phyloP scores from a whole-genome alignment of 1,140 invertebrate species.

The Dolichoris vasculosae region DNA sequence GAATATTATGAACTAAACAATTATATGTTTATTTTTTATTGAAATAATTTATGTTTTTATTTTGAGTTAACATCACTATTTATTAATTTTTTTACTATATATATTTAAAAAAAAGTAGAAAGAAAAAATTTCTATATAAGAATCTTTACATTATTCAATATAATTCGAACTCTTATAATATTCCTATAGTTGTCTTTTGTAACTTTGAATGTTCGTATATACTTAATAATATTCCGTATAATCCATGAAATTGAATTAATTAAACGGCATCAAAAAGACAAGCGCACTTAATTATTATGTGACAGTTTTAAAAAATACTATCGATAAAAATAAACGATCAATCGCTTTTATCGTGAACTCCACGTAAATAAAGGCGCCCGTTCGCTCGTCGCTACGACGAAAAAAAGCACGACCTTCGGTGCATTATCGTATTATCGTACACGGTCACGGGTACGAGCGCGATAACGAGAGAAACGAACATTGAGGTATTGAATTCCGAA shows the following conservation, averaged over 20 bases:
- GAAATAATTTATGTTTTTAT: neutral
- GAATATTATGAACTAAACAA: neutral
- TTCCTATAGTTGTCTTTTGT: too few relatives aligned
- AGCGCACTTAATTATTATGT: neutral
- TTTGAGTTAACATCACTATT: too few relatives aligned
- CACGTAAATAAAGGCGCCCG: slow-evolving; percentile 14
- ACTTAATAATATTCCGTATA: neutral
- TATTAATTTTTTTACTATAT: neutral
- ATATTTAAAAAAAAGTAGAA: neutral
- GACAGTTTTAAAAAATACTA: neutral
- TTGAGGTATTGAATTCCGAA: slow-evolving; percentile 21
- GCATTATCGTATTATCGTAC: slow-evolving; percentile 50
- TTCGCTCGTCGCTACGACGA: neutral
- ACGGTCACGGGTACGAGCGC: slow-evolving; percentile 46
- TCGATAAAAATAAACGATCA: slow-evolving; percentile 6
- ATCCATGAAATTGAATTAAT: neutral
- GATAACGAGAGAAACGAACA: slow-evolving; percentile 19
- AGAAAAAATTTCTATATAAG: too few relatives aligned
- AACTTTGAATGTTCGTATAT: too few relatives aligned
- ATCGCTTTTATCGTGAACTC: slow-evolving; percentile 8
- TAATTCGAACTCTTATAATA: neutral
- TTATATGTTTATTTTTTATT: neutral
- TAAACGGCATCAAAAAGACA: neutral
- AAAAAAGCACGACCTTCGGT: slow-evolving; percentile 42
- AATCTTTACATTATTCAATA: too few relatives aligned